Base-by-base conservation (phyloP, 1,140 invertebrate species). In the Sycophaga agraensis region DNA sequence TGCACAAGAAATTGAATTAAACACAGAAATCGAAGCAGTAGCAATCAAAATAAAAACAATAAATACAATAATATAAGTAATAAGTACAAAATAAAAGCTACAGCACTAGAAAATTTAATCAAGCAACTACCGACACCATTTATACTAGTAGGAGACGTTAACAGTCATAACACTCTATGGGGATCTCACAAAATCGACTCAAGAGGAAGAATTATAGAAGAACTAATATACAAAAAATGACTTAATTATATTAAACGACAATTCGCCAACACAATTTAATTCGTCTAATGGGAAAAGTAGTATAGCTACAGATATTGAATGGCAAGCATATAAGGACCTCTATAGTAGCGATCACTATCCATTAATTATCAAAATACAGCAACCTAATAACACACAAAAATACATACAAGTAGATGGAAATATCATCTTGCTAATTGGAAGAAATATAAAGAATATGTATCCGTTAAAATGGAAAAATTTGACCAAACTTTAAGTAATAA, bases 401-500 rank as follows among this genome's bases (percentile, higher is more conserved):
- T 4, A 12, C 4, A 39, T 5, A 5, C 5, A 39, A 8, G 9
- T 8, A 39, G 35, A 39, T 39, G 35, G 35, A 39, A 14, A 39
- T 14, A 14, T 3, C n/a, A n/a, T n/a, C n/a, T n/a, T n/a, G n/a
- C n/a, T n/a, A n/a, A n/a, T n/a, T n/a, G n/a, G n/a, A n/a, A 39
- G 14, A 39, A 39, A 14, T 39, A 39, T 14, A 39, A 14, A 5
- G 35, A 39, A 39, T 5, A 39, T 8, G n/a, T 14, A 39, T n/a
- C n/a, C n/a, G n/a, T n/a, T 8, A 39, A 39, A 39, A 39, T 14
- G 3, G 12, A 39, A 39, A 8, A 39, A 14, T 14, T 8, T n/a
- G n/a, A 14, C 9, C 14, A 39, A 5, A 6, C 9, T 14, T 7
- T 5, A 53, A 34, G 59, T 69, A 35, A 66, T n/a, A n/a, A n/a